phyloP scores from a whole-genome alignment of 2,888 invertebrate species.

The Drosophila merina region DNA sequence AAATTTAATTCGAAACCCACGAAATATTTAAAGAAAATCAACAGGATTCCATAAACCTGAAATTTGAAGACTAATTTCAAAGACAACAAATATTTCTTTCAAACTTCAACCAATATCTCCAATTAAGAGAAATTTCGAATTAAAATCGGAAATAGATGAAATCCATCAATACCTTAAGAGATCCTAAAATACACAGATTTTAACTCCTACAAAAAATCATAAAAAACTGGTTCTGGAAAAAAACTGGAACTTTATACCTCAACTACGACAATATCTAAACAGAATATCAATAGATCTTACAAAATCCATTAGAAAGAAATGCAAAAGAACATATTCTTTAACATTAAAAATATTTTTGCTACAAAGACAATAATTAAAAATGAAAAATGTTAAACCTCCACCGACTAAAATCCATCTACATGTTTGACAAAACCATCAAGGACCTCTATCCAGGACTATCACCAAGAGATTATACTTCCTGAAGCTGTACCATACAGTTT shows the following conservation, averaged over 20 bases:
- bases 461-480: conserved; percentile 18
- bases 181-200: neutral
- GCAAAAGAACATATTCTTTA: neutral
- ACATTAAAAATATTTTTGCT: neutral
- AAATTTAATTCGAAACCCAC: neutral
- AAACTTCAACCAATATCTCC: neutral
- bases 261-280: neutral
- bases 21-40: neutral
- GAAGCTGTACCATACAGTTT: neutral
- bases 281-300: neutral
- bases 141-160: neutral
- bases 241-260: neutral
- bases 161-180: neutral
- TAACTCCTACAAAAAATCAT: neutral
- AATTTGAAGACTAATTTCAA: neutral
- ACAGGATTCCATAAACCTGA: neutral
- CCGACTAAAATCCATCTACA: neutral
- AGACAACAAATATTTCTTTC: neutral
- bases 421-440: neutral
- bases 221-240: neutral
- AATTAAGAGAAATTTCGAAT: neutral
- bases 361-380: neutral
- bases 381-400: neutral
- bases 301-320: neutral
- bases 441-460: neutral